Base-by-base conservation (phyloP, 2,113 vertebrate species). In the Psophia crepitans region DNA sequence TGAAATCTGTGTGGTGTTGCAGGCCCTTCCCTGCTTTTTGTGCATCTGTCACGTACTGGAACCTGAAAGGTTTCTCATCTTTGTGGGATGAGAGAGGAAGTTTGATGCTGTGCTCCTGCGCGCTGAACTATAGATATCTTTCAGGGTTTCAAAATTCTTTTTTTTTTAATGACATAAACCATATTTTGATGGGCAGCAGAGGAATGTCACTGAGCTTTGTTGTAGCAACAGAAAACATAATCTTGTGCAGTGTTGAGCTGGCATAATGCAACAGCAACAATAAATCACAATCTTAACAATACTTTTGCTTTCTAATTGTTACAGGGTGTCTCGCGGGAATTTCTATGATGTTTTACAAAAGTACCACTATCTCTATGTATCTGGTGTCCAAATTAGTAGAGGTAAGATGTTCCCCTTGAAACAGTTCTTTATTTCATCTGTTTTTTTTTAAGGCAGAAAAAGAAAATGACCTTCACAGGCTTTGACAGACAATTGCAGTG, bases 311-410 rank as follows among this genome's bases (percentile, higher is more conserved):
- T 92, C 94, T 93, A 13, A 69, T 96, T 85, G n/a, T 95, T 97
- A 35, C 96, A 99, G 99, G 99, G 20, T 99, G 99, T 96, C 98
- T 99, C 96, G 99, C 99, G 70, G 99, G 99, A 74, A 89, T 98
- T 61, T 99, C 99, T 37, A 99, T 99, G 99, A 99, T 99, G 98
- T 99, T 99, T 98, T 99, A 99, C 98, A 99, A 99, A 98, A 99
- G 99, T 96, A 99, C 99, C 44, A 98, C 99, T n/a, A 99, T 99
- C 97, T 99, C 99, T 76, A 99, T 99, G 99, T 99, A 99, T 97
- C 98, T 99, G 90, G 99, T 99, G 94, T 99, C 99, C 49, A 99
- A 99, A 97, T 98, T 99, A 91, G 99, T 99, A 94, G 99, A 99
- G 99, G 99, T 99, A 98, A 98, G 98, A 65, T 78, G 66, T 18